phyloP scores from a whole-genome alignment of 2,113 vertebrate species.

The Polyodon spathula region DNA sequence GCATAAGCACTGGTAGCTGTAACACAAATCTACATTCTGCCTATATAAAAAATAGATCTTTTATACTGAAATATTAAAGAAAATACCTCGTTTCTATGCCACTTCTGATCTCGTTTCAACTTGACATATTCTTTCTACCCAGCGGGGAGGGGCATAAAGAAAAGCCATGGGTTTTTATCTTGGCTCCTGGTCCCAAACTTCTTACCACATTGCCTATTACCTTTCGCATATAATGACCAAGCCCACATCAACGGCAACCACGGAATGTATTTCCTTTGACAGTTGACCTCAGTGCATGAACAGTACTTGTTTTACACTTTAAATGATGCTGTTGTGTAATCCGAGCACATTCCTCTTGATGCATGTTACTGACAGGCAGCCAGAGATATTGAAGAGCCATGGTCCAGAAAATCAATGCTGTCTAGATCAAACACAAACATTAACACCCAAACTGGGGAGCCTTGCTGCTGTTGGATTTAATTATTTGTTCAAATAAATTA shows the following conservation, averaged over 20 bases:
- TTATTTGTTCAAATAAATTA: constrained; percentile 38
- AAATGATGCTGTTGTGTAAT: constrained; percentile 40
- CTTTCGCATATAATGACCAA: constrained; percentile 11
- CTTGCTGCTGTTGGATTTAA: constrained; percentile 41
- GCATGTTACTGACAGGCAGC: constrained; percentile 44
- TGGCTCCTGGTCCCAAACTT: background rate
- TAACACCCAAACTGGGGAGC: constrained; percentile 23
- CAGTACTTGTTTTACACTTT: constrained; percentile 25
- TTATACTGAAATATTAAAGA: no score
- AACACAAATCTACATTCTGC: no score
- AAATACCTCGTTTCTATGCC: no score
- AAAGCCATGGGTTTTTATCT: background rate
- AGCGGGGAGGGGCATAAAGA: no score
- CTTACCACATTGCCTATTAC: constrained; percentile 11
- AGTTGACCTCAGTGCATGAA: constrained; percentile 29
- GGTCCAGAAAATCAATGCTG: constrained; percentile 53
- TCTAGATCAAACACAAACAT: constrained; percentile 25
- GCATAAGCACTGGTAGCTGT: no score
- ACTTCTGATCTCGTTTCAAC: no score
- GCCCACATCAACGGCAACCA: constrained; percentile 25
- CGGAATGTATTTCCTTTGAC: constrained; percentile 20
- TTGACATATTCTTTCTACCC: no score
- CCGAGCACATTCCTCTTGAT: constrained; percentile 47
- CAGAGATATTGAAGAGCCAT: constrained; percentile 39
- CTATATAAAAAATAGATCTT: no score